phyloP scores from a whole-genome alignment of 1,140 invertebrate genomes.

The Heliconius hermathena region DNA sequence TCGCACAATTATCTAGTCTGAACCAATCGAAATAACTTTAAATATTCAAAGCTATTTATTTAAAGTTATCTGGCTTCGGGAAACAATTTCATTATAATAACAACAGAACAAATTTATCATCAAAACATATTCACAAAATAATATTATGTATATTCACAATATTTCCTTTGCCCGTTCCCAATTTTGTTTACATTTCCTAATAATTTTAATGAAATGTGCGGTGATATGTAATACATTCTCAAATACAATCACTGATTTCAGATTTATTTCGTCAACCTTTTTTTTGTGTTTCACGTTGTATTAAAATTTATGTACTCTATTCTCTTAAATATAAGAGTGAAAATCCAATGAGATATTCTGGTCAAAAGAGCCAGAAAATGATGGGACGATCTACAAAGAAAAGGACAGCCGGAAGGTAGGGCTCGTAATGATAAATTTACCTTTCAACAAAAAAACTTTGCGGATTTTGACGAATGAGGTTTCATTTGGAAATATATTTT shows the following conservation, averaged over 20 bases:
- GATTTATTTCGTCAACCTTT: constrained; percentile 1
- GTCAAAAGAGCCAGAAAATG: constrained; percentile 15
- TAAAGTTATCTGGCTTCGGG: too few species aligned
- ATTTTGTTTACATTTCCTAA: background rate
- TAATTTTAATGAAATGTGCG: background rate
- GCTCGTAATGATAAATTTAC: constrained; percentile 25
- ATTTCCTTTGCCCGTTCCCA: background rate
- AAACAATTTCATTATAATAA: too few species aligned
- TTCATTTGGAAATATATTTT: constrained; percentile 4
- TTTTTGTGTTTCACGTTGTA: background rate
- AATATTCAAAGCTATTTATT: too few species aligned
- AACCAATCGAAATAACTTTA: too few species aligned
- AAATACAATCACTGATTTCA: constrained; percentile 22
- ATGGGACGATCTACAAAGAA: constrained; percentile 21
- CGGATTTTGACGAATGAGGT: constrained; percentile 15
- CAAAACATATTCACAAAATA: too few species aligned
- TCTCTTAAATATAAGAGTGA: background rate
- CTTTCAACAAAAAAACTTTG: constrained; percentile 15
- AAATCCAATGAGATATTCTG: background rate
- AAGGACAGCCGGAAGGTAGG: constrained; percentile 16
- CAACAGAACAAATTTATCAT: too few species aligned
- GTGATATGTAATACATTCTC: background rate
- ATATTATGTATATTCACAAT: background rate
- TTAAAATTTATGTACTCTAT: background rate
- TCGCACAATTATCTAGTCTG: too few species aligned